Evolutionary conservation across 1,140 invertebrate genomes (phyloP), one percentile per base, ranked within the genome.

Genomic region (Psilanteris sp.): DNA sequence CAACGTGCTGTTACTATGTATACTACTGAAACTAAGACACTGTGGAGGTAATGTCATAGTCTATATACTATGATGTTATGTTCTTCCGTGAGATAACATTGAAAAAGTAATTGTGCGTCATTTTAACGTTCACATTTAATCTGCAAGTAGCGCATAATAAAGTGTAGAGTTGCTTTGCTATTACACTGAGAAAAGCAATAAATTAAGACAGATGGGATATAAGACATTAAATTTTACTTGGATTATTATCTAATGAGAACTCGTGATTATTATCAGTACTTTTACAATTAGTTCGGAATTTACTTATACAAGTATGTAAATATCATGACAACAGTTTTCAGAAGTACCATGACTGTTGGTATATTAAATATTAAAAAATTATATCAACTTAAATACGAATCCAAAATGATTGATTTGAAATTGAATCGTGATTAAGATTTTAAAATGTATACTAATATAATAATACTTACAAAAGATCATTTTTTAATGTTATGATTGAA

Each of bases 81-180:
- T 39, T 27, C 37, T 37, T n/a, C 20, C 4, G 9, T 14, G 9
- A 34, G 29, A 31, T 29, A 39, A 29, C 34, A 39, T 29, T 39
- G 9, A 39, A 55, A 55, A 55, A 55, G 36, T 55, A 39, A 39
- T 55, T 59, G 54, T 15, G 27, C 18, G 15, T 44, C 22, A 46
- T 36, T 59, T 59, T 44, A 36, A 59, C n/a, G 31, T 11, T 41
- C 8, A 20, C 10, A 20, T 41, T 41, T 55, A 55, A 31, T 11
- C 16, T 24, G 8, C 16, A 24, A 32, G 20, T 43, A 43, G 15
- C 15, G 31, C 3, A 27, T 10, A 7, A 44, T 34, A 32, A 43
- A 34, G 27, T 59, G 8, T 11, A 24, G 7, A 14, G 6, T 11
- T n/a, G 2, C 2, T 4, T 34, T 10, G 15, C 4, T 34, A 32